Evolutionary conservation across 2,888 invertebrate genomes (phyloP), one percentile per base, ranked within the genome.

Genomic region (Philereme vetulata): DNA sequence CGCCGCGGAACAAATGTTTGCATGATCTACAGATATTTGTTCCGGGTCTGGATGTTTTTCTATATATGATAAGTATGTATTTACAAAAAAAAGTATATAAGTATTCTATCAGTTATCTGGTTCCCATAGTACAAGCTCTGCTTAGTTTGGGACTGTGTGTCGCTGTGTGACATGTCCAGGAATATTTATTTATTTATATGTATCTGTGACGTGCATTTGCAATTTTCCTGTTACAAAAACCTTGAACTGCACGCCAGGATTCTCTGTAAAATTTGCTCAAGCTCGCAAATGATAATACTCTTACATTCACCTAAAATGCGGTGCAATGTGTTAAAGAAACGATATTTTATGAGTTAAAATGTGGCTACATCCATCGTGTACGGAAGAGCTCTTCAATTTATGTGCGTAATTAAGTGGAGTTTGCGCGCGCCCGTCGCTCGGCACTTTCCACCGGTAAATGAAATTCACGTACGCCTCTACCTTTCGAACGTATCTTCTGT

Each of bases 351-450:
- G 81, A 81, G 81, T 82, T 82, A 82, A 85, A 88, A 85, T 85
- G 84, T 77, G 85, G 84, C 79, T 80, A 84, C 87, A 85, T 85
- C 82, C 82, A 85, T 87, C 85, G 84, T 84, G 78, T 86, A 84
- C 81, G 81, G 80, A 78, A 84, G 84, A 89, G 88, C 90, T 86
- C 90, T 90, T 84, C 86, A 90, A 90, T 90, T 90, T 91, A 89
- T 90, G 89, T 89, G 85, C 89, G 90, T 91, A 91, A 91, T 91
- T 91, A 91, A 90, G 90, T 91, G 81, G 86, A 90, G 89, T 90
- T 90, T 90, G 87, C 88, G 88, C 88, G 83, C 80, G 85, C 81
- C 78, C 79, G 76, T 77, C 82, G 84, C 86, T 82, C 85, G 85
- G 88, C 90, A 90, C 90, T 91, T 88, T 83, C 86, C 81, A 86